Evolutionary conservation across 2,888 invertebrate species (phyloP).

Genomic region (Tachystola acroxantha): DNA sequence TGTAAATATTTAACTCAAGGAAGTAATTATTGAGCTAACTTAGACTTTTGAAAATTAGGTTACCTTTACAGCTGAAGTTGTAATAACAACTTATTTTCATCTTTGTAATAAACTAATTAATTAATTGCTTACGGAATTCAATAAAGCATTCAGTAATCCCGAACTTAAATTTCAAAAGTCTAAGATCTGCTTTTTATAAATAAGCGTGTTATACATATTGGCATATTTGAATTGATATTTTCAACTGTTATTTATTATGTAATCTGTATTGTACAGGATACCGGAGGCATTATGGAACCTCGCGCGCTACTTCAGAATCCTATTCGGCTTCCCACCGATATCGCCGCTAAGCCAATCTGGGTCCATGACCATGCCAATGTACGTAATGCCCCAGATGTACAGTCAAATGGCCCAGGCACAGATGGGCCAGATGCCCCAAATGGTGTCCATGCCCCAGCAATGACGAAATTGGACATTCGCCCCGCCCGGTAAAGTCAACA

Average conservation of each 20-base stretch:
- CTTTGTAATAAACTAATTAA: too few species aligned
- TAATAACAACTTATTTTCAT: too few species aligned
- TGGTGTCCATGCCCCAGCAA: conserved; percentile 34
- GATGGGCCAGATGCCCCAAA: conserved; percentile 31
- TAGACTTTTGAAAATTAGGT: too few species aligned
- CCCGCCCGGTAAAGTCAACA: conserved; percentile 15
- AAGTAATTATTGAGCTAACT: too few species aligned
- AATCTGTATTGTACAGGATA: conserved; percentile 60
- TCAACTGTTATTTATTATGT: conserved; percentile 16
- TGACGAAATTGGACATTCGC: conserved; percentile 66
- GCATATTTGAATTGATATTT: conserved; percentile 36
- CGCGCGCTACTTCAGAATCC: conserved; percentile 73
- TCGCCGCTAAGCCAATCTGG: conserved; percentile 57
- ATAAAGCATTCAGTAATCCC: too few species aligned
- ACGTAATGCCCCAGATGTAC: conserved; percentile 64
- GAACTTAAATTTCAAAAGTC: too few species aligned
- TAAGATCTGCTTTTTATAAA: too few species aligned
- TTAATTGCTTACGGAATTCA: too few species aligned
- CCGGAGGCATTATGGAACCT: conserved; percentile 74
- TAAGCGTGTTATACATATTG: neutral
- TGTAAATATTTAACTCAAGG: too few species aligned
- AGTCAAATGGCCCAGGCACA: conserved; percentile 20
- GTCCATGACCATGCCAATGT: conserved; percentile 69
- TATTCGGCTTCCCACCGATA: conserved; percentile 62
- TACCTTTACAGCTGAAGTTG: too few species aligned